phyloP scores from a whole-genome alignment of 2,797 vertebrate species.

The Mallotus villosus region DNA sequence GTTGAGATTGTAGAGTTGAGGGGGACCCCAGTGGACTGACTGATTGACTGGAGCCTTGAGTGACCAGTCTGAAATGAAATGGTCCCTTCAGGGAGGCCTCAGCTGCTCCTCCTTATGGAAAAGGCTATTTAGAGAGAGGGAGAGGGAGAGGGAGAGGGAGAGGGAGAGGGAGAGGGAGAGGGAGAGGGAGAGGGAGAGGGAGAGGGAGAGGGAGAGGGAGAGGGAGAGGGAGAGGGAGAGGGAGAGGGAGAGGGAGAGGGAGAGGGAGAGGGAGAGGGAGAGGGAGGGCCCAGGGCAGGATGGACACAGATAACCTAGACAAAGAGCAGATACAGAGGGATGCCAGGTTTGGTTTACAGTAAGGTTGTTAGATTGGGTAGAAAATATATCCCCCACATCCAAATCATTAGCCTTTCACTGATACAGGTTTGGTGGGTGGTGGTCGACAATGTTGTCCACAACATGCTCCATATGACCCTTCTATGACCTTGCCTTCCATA shows the following conservation, averaged over 20 bases:
- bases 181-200: no score
- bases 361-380: constrained; percentile 22
- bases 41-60: constrained; percentile 51
- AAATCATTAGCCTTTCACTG: neutral
- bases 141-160: no score
- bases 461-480: neutral
- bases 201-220: no score
- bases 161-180: no score
- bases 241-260: no score
- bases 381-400: constrained; percentile 1
- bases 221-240: no score
- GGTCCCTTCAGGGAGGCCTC: constrained; percentile 42
- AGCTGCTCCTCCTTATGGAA: constrained; percentile 45
- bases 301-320: neutral
- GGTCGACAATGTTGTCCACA: neutral
- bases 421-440: neutral
- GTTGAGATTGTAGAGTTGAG: neutral
- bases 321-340: constrained; percentile 1
- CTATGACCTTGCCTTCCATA: neutral
- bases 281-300: neutral
- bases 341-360: constrained; percentile 28
- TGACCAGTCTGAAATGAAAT: constrained; percentile 43
- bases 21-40: constrained; percentile 33
- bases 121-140: constrained; percentile 44
- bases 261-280: no score